Conservation (phyloP, 2,888 invertebrate genomes). For the Neoscelio sp. region DNA sequence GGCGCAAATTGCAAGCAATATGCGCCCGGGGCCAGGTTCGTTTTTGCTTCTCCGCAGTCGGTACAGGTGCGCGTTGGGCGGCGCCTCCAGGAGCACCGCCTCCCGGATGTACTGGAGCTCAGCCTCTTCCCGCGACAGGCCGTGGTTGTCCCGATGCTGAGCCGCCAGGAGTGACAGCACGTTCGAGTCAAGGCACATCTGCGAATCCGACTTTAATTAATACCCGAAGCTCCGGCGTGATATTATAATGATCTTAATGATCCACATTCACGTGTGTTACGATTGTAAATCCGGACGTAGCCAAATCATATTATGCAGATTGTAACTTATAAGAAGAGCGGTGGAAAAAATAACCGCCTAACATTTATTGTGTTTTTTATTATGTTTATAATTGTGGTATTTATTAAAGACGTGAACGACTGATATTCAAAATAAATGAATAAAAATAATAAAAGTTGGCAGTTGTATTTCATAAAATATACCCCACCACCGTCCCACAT, state of each 20-base stretch:
- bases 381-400: neutral
- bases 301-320: too few relatives aligned
- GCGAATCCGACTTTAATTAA: conserved; percentile 44
- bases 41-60: conserved; percentile 91
- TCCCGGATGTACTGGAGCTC: conserved; percentile 95
- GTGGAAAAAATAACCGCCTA: too few relatives aligned
- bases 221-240: conserved; percentile 3
- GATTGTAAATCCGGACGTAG: neutral
- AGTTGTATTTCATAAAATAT: too few relatives aligned
- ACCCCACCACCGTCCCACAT: too few relatives aligned
- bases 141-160: conserved; percentile 91
- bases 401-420: too few relatives aligned
- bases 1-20: conserved; percentile 96
- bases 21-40: conserved; percentile 90
- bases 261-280: conserved; percentile 2
- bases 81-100: conserved; percentile 92
- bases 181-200: conserved; percentile 82
- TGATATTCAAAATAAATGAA: too few relatives aligned
- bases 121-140: conserved; percentile 91
- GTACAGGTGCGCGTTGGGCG: conserved; percentile 95
- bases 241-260: conserved; percentile 23
- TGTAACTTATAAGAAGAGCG: conserved; percentile 8
- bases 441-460: too few relatives aligned
- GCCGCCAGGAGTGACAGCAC: conserved; percentile 79
- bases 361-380: too few relatives aligned